Conservation (phyloP, 2,797 vertebrate species). For the Tachyglossus aculeatus region DNA sequence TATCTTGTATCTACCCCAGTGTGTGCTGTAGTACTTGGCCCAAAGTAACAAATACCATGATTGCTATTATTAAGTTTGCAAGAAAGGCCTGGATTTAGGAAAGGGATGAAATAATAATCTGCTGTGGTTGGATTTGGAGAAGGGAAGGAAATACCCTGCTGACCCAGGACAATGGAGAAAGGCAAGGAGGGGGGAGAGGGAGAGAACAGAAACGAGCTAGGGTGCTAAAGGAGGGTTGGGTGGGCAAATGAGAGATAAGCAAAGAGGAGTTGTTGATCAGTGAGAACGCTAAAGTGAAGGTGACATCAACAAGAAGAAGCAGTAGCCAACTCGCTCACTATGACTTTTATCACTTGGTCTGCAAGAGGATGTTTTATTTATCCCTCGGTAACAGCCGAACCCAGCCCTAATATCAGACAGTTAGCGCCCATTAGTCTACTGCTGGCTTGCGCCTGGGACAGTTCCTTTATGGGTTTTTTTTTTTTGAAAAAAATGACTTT, state of each 20-base stretch:
- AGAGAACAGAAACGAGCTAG: background rate
- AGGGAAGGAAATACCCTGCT: too few relatives aligned
- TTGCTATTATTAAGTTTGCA: too few relatives aligned
- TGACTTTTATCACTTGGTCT: slow-evolving; percentile 23
- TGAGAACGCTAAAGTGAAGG: slow-evolving; percentile 21
- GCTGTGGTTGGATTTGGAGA: too few relatives aligned
- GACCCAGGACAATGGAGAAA: background rate
- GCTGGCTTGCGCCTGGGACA: background rate
- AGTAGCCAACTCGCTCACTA: slow-evolving; percentile 9
- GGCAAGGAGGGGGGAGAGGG: background rate
- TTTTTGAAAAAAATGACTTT: background rate
- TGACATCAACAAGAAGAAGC: slow-evolving; percentile 3
- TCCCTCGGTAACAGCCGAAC: slow-evolving; percentile 35
- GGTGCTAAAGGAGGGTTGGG: slow-evolving; percentile 21
- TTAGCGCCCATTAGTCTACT: slow-evolving; percentile 23
- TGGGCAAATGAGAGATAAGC: background rate
- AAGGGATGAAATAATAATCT: slow-evolving; percentile 33
- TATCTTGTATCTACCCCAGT: too few relatives aligned
- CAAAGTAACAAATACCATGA: too few relatives aligned
- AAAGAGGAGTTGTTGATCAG: slow-evolving; percentile 30
- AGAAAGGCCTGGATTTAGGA: background rate
- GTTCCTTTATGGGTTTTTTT: background rate
- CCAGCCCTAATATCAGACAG: slow-evolving; percentile 13
- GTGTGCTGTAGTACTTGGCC: too few relatives aligned
- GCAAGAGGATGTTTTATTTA: slow-evolving; percentile 37